A percentile compares a stretch with the other conserved stretches of the same genome.
Conservation (phyloP, 2,113 vertebrate genomes). For the Crotalus viridis region DNA sequence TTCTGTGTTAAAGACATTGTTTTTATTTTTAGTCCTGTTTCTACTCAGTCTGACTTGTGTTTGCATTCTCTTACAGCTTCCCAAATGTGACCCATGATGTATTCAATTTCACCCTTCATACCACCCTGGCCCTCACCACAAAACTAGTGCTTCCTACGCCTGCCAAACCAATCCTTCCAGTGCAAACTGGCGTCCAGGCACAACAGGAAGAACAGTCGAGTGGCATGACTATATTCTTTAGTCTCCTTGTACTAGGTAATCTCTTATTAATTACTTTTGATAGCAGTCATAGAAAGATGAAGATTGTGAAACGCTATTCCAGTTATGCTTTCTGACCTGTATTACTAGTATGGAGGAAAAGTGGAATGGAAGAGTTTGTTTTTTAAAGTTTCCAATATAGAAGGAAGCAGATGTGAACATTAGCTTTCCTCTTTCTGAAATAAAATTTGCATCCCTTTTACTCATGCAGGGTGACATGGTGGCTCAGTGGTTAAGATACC, state of each 20-base stretch:
- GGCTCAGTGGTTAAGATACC: neutral
- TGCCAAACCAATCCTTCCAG: constrained; percentile 88
- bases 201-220: constrained; percentile 98
- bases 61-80: constrained; percentile 63
- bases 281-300: neutral
- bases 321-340: neutral
- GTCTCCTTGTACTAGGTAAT: constrained; percentile 90
- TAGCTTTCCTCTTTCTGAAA: neutral
- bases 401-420: neutral
- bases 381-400: neutral
- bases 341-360: neutral
- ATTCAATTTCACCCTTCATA: constrained; percentile 80
- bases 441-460: neutral
- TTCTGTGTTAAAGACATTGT: neutral
- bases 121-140: constrained; percentile 72
- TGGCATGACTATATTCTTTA: constrained; percentile 98
- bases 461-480: neutral
- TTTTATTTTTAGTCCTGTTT: neutral
- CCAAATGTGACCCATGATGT: constrained; percentile 75
- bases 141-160: constrained; percentile 80
- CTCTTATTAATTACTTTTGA: neutral
- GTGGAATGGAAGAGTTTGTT: neutral
- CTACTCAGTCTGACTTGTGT: constrained; percentile 17
- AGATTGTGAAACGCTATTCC: neutral
- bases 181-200: constrained; percentile 92